Base-by-base conservation (phyloP, 2,797 vertebrate genomes). In the Monodelphis domestica region DNA sequence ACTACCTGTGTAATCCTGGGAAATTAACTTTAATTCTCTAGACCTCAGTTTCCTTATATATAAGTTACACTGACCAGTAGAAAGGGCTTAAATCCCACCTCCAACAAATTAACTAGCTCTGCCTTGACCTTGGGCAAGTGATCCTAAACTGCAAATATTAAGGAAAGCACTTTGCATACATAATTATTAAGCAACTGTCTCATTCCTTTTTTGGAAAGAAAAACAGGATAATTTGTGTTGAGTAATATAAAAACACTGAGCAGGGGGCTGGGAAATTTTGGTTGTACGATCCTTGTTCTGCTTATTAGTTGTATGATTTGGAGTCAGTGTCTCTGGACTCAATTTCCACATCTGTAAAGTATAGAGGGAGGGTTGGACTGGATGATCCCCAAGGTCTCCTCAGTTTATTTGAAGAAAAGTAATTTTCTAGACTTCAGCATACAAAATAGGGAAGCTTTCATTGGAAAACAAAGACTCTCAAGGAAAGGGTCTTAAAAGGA, bases 401-500 rank as follows among this genome's bases (percentile, higher is more conserved):
- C 24, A 89, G 55, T 38, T 54, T 94, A 45, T 45, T 92, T n/a
- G 84, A 54, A 87, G 51, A 30, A 54, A 9, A 78, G 89, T 88
- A 91, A 90, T 95, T 15, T 88, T 90, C 88, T 93, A 14, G 89
- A 88, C 59, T 93, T 93, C 53, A 70, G 54, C 38, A 87, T 5
- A 84, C 24, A 4, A 84, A 50, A 21, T 45, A 10, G 38, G 21
- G 4, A 88, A 29, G 6, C 88, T 93, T 93, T 88, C 88, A 89
- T 57, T 93, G 57, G 57, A 90, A 91, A 91, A 54, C 38, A 54
- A 91, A 88, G 33, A 28, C 87, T 88, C 53, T 91, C 54, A 53
- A 53, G 38, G 17, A 88, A 88, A 17, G 87, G n/a, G 54, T 91
- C 87, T 88, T 53, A 53, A 56, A 53, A 94, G 91, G 88, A 90